Evolutionary conservation across 2,113 vertebrate species (phyloP), one percentile per base, ranked within the genome.

Genomic region (Hepsetus odoe): DNA sequence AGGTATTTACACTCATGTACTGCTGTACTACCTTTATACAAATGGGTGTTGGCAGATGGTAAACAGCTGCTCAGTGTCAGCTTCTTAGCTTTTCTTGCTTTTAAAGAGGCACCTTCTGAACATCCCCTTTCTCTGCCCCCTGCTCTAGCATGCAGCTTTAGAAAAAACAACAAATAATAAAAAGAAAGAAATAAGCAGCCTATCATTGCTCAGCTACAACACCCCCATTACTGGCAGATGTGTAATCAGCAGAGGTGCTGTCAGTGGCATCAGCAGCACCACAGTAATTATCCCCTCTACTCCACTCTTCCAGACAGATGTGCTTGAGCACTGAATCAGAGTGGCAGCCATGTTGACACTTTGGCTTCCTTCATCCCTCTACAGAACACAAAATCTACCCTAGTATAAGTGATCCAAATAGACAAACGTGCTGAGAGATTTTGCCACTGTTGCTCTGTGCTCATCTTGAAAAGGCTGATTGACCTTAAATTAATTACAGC

Each of bases 221-320:
- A 20, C 51, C n/a, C 46, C n/a, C 51, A 55, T 55, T 24, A 55
- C n/a, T 10, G n/a, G n/a, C 61, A 65, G 61, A 65, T 35, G 33
- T 65, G 61, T 38, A 65, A 65, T 65, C 61, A 65, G 61, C 20
- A 65, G 61, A 64, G 20, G 61, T 65, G 61, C 61, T 65, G 61
- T 38, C 61, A 65, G 61, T 65, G 61, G 35, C 61, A 65, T 65
- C 33, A 38, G 11, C 46, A 38, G 26, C 16, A 72, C 35, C 74
- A 3, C 49, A 44, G 16, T 42, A 46, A 65, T 65, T 38, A 38
- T 35, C 61, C 61, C 16, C 61, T 65, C 13, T 65, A 7, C 32
- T 65, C 33, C 32, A 38, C 61, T 65, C 20, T 4, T 65, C 32
- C 61, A 65, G 33, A 32, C 61, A 38, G 59, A 62, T 62, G 59